Conservation (phyloP, 2,888 invertebrate genomes). For the Leptinotarsa peninsularis region DNA sequence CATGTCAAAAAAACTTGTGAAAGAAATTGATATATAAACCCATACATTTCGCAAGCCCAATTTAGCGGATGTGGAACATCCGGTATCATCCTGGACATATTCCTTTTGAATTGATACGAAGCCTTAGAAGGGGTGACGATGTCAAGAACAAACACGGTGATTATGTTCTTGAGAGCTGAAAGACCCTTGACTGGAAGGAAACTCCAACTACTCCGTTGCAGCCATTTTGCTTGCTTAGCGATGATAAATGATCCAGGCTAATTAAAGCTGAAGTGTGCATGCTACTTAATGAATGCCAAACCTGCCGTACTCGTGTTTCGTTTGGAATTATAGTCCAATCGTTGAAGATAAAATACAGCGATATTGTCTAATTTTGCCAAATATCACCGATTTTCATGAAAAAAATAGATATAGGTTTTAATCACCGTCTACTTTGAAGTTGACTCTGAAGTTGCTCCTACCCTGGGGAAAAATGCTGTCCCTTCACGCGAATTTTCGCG, state of each 20-base stretch:
- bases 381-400: no score
- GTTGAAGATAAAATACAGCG: no score
- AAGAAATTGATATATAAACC: no score
- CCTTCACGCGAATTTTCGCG: no score
- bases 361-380: no score
- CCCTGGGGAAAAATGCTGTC: no score
- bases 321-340: neutral
- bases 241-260: conserved; percentile 7
- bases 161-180: conserved; percentile 6
- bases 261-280: conserved; percentile 15
- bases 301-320: neutral
- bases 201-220: neutral
- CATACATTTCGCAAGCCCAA: neutral
- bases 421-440: no score
- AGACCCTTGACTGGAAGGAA: neutral
- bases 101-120: neutral
- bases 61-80: neutral
- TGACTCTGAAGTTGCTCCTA: no score
- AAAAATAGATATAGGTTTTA: no score
- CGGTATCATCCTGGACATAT: neutral
- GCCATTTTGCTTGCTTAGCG: neutral
- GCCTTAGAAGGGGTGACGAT: neutral
- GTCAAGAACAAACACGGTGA: neutral
- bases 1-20: no score
- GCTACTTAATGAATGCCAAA: neutral